These are phyloP conservation scores for Cantharis lateralis DNA, from an alignment of 2,888 invertebrate genomes.

Conservation along the genomic window DNA sequence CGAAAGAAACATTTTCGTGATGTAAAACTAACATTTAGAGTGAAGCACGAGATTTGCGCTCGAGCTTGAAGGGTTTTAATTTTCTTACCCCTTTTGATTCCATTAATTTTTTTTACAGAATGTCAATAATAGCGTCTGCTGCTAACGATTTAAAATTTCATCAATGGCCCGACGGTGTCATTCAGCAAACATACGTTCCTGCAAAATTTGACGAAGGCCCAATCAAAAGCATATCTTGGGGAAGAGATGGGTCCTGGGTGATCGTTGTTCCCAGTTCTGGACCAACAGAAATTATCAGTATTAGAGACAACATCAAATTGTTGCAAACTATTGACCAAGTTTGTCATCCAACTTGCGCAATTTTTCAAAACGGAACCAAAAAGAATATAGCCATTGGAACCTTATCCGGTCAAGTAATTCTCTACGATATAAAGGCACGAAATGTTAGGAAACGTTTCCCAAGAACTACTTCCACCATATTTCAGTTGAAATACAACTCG, in stretches of 20 bases:
- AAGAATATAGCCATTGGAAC: conserved; percentile 49
- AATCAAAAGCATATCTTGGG: conserved; percentile 51
- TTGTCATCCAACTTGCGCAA: conserved; percentile 49
- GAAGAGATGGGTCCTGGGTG: conserved; percentile 53
- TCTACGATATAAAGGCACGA: conserved; percentile 51
- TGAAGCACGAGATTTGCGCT: neutral
- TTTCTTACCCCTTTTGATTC: neutral
- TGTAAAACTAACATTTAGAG: neutral
- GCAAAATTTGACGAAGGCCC: conserved; percentile 42
- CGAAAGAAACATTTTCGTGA: too few species aligned
- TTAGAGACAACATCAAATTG: conserved; percentile 47
- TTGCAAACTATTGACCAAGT: conserved; percentile 48
- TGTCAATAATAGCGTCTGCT: conserved; percentile 57
- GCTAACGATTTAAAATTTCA: conserved; percentile 63
- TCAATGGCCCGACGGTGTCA: conserved; percentile 60
- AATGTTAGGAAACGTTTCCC: conserved; percentile 47
- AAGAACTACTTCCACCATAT: conserved; percentile 41
- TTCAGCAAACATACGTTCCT: conserved; percentile 58
- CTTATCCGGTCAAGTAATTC: conserved; percentile 45
- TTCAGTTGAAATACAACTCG: conserved; percentile 46
- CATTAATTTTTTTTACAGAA: conserved; percentile 8
- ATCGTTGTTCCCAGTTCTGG: conserved; percentile 50
- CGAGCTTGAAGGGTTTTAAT: neutral
- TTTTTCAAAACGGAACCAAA: conserved; percentile 51
- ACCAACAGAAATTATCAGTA: conserved; percentile 49